Evolutionary conservation across 2,888 invertebrate species (phyloP), one percentile per base, ranked within the genome.

Genomic region (Polydrusus tereticollis): DNA sequence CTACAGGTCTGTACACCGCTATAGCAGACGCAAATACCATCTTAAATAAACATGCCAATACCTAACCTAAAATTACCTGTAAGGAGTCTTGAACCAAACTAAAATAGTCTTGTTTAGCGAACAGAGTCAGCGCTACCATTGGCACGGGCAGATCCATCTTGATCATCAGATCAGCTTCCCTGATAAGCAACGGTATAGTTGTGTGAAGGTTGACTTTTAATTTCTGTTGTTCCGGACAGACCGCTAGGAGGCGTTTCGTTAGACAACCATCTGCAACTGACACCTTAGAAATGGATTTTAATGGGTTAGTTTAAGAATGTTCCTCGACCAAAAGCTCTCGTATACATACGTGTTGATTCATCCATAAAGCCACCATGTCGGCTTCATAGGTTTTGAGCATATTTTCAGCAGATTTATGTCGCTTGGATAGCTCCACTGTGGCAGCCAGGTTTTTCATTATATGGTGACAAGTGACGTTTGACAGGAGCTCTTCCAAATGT

Each of bases 131-230:
- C 21, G 94, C 94, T 0, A 95, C 92, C 71, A 94, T 92, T 0
- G 95, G 95, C 73, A 94, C 86, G n/a, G 93, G 91, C 1, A 96
- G 85, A 4, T 91, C 89, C 88, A 96, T 89, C 84, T 96, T 96
- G 1, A 92, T 90, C 83, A 96, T 89, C 81, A 95, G 92, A 82
- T 95, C 95, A 0, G 95, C 92, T 84, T 97, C 96, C 26, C 94
- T 87, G 63, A 96, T 92, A 38, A 96, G 86, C 26, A 95, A 85
- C 3, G 90, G 89, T 18, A 95, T 90, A 0, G 93, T 91, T 29
- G 89, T 89, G 83, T 95, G 94, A 36, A 95, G 84, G 81, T 95
- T 95, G 0, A 95, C 94, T 73, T 89, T 89, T 4, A 95, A 86
- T 69, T 89, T 89, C 29, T 92, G 92, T 4, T 87, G 85, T 21